A percentile compares a stretch with the other conserved stretches of the same genome.
Conservation (phyloP, 2,113 vertebrate genomes). For the Oncorhynchus mykiss region DNA sequence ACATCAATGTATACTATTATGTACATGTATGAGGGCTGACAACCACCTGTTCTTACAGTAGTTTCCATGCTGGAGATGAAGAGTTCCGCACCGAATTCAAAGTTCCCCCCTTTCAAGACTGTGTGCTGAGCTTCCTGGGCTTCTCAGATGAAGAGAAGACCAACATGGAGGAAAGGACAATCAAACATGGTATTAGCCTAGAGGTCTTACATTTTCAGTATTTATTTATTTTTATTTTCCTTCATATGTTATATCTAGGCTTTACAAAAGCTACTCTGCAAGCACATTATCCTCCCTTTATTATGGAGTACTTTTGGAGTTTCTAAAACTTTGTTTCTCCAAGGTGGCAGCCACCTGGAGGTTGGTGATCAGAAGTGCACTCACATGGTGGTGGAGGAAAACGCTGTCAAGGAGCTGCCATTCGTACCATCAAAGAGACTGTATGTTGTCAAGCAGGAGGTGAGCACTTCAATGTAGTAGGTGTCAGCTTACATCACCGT, state of each 20-base stretch:
- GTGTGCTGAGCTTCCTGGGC: slow-evolving; percentile 90
- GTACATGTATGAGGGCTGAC: slow-evolving; percentile 8
- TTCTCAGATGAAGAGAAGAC: slow-evolving; percentile 92
- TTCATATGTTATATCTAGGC: too few species aligned
- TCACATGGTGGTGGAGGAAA: slow-evolving; percentile 95
- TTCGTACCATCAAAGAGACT: slow-evolving; percentile 85
- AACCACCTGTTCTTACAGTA: slow-evolving; percentile 57
- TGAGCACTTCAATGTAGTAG: slow-evolving; percentile 51
- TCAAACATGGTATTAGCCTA: slow-evolving; percentile 87
- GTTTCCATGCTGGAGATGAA: slow-evolving; percentile 84
- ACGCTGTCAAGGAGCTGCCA: slow-evolving; percentile 88
- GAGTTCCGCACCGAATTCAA: slow-evolving; percentile 90
- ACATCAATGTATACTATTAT: background rate
- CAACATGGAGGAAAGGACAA: slow-evolving; percentile 96
- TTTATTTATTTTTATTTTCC: background rate
- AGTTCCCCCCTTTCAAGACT: slow-evolving; percentile 96
- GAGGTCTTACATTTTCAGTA: background rate
- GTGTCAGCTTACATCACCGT: too few species aligned
- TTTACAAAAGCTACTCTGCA: too few species aligned
- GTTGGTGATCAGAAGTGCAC: slow-evolving; percentile 91
- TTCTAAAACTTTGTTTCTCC: background rate
- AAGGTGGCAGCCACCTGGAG: slow-evolving; percentile 83
- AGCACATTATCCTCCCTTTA: too few species aligned
- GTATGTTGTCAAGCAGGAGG: slow-evolving; percentile 97
- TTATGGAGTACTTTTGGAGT: background rate